These are phyloP conservation scores for Ctenosaura bakeri DNA, from an alignment of 2,797 vertebrate species.

Conservation along the genomic window DNA sequence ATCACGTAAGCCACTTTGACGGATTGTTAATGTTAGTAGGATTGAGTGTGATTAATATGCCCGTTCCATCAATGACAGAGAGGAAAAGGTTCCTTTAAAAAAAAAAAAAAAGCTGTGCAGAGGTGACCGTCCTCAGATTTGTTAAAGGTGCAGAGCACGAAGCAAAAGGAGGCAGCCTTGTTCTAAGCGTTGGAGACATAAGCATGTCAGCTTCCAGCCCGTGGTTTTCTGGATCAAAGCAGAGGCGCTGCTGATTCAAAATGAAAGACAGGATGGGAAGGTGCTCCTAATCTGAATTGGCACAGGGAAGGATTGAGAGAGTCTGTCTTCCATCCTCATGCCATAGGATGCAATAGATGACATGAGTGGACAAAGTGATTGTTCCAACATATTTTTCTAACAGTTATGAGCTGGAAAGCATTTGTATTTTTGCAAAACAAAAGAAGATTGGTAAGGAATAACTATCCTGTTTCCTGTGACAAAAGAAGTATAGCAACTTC, in stretches of 20 bases:
- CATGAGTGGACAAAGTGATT: slow-evolving; percentile 56
- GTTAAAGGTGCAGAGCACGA: slow-evolving; percentile 45
- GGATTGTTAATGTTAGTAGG: slow-evolving; percentile 93
- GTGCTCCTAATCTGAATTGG: slow-evolving; percentile 45
- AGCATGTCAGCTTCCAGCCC: slow-evolving; percentile 53
- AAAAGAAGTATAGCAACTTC: slow-evolving; percentile 75
- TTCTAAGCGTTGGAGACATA: slow-evolving; percentile 27
- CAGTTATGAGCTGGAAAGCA: slow-evolving; percentile 63
- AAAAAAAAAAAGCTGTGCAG: slow-evolving; percentile 74
- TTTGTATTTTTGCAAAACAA: slow-evolving; percentile 49
- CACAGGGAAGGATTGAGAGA: slow-evolving; percentile 22
- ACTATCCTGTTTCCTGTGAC: slow-evolving; percentile 66
- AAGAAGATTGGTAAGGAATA: slow-evolving; percentile 51
- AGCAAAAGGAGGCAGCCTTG: not conserved
- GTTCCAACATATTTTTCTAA: slow-evolving; percentile 65
- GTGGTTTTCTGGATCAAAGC: slow-evolving; percentile 67
- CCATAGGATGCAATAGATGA: slow-evolving; percentile 53
- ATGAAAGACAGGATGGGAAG: slow-evolving; percentile 42
- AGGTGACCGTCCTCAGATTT: slow-evolving; percentile 79
- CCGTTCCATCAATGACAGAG: slow-evolving; percentile 85
- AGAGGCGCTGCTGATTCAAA: slow-evolving; percentile 54
- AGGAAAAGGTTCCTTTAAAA: slow-evolving; percentile 81
- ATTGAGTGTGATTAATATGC: slow-evolving; percentile 96
- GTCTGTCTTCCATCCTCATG: not conserved
- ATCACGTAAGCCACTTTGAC: slow-evolving; percentile 86